Percentiles rank a stretch among this genome's conserved stretches.
Evolutionary conservation across 2,797 vertebrate genomes (phyloP).

Genomic region (Parauchenoglanis ngamensis): DNA sequence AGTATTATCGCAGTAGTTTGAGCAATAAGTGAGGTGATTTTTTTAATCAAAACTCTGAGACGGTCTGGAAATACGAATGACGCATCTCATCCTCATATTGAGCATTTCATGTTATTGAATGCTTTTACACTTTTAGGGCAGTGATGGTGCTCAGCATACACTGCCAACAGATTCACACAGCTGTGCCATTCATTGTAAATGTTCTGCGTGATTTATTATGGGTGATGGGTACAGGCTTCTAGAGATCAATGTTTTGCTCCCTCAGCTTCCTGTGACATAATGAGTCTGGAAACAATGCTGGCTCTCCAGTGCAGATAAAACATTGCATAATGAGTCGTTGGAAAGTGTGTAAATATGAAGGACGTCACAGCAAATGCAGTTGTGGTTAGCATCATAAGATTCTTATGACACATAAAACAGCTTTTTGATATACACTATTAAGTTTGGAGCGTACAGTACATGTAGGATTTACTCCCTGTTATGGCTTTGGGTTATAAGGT

Average conservation of each 20-base stretch:
- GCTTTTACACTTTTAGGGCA: slow-evolving; percentile 39
- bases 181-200: slow-evolving; percentile 38
- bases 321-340: slow-evolving; percentile 41
- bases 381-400: slow-evolving; percentile 13
- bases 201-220: slow-evolving; percentile 54
- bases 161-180: neutral
- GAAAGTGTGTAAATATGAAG: slow-evolving; percentile 41
- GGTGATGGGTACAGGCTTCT: slow-evolving; percentile 52
- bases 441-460: neutral
- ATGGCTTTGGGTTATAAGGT: slow-evolving; percentile 12
- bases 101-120: neutral
- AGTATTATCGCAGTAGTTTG: neutral
- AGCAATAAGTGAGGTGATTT: neutral
- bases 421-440: neutral
- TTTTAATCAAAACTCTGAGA: neutral
- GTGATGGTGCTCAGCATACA: slow-evolving; percentile 30
- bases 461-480: neutral
- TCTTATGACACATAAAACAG: neutral
- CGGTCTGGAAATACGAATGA: neutral
- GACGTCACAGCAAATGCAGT: slow-evolving; percentile 44
- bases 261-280: slow-evolving; percentile 54
- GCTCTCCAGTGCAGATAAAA: slow-evolving; percentile 48
- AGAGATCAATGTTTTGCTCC: slow-evolving; percentile 50
- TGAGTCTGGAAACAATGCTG: slow-evolving; percentile 56
- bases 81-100: neutral